Percentiles rank a stretch among this genome's conserved stretches.
Evolutionary conservation across 2,113 vertebrate species (phyloP).

Genomic region (Coturnix japonica): DNA sequence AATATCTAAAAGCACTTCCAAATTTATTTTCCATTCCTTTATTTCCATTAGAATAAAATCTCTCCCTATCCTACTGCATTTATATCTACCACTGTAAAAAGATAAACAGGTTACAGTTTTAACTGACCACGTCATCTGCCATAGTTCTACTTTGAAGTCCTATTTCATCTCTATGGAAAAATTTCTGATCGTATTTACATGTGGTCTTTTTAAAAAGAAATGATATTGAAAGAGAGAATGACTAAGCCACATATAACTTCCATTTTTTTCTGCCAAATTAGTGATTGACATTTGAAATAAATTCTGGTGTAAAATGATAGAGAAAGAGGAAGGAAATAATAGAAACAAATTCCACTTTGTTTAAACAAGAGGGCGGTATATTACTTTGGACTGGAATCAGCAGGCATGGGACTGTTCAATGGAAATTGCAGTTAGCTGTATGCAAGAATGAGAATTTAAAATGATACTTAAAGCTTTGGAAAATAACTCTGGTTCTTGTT

Average conservation of each 20-base stretch:
- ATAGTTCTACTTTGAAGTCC: neutral
- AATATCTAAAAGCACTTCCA: neutral
- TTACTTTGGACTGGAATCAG: neutral
- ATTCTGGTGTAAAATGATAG: neutral
- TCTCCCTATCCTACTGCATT: neutral
- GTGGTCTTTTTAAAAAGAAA: neutral
- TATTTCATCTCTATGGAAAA: neutral
- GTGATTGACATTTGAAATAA: neutral
- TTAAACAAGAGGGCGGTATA: neutral
- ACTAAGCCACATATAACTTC: neutral
- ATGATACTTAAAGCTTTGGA: neutral
- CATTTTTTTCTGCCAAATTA: neutral
- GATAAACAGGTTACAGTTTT: neutral
- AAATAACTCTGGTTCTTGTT: neutral
- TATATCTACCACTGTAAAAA: neutral
- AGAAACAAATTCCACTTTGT: neutral
- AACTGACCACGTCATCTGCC: neutral
- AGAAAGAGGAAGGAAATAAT: neutral
- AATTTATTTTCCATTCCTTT: neutral
- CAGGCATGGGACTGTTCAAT: rapidly evolving
- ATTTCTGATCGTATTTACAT: neutral
- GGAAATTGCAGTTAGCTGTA: neutral
- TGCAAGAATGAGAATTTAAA: neutral
- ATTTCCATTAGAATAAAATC: neutral
- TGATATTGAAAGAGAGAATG: neutral